These are phyloP conservation scores for Acleris sparsana DNA, from an alignment of 2,888 invertebrate genomes.

Conservation along the genomic window DNA sequence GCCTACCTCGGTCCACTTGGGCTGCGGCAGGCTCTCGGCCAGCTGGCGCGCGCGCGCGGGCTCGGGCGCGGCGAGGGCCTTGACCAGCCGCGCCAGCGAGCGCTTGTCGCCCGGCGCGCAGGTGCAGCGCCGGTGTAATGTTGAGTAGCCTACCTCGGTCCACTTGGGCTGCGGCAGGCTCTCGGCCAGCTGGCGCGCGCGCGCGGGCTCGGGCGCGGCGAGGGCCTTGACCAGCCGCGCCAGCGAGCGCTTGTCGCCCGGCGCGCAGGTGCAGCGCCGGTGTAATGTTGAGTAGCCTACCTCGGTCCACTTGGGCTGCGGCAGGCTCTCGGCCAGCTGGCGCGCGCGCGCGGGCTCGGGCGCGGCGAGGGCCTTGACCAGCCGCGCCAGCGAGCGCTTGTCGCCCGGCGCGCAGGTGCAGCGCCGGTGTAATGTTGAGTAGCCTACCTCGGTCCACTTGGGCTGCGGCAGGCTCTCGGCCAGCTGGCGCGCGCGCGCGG, in stretches of 20 bases:
- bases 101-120: conserved; percentile 90
- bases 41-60: conserved; percentile 89
- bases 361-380: conserved; percentile 94
- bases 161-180: conserved; percentile 63
- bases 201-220: conserved; percentile 89
- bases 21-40: conserved; percentile 62
- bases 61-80: conserved; percentile 93
- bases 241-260: conserved; percentile 89
- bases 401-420: conserved; percentile 92
- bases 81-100: conserved; percentile 94
- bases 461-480: conserved; percentile 64
- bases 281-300: too few relatives aligned
- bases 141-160: conserved; percentile 59
- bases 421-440: too few relatives aligned
- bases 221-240: conserved; percentile 97
- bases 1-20: conserved; percentile 61
- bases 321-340: conserved; percentile 73
- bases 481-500: conserved; percentile 88
- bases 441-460: conserved; percentile 59
- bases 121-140: too few relatives aligned
- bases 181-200: conserved; percentile 86
- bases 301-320: conserved; percentile 64
- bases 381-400: conserved; percentile 91
- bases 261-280: too few relatives aligned
- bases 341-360: conserved; percentile 92